phyloP scores from a whole-genome alignment of 2,888 invertebrate genomes.

The Trypoxylon attenuatum region DNA sequence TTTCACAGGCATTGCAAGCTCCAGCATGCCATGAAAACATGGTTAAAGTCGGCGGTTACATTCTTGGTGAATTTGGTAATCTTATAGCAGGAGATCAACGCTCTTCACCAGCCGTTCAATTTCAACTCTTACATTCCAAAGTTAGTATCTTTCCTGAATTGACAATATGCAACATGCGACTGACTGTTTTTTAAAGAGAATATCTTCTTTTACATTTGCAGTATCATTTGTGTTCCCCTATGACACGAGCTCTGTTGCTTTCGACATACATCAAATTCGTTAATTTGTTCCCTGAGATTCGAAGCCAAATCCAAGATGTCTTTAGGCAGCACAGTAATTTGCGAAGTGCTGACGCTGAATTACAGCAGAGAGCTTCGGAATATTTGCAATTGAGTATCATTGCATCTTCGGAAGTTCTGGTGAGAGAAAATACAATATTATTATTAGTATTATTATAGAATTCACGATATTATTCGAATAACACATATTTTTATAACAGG shows the following conservation, averaged over 20 bases:
- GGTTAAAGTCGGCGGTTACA: constrained; percentile 99
- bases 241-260: constrained; percentile 95
- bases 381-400: constrained; percentile 97
- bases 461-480: neutral
- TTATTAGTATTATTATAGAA: too few relatives aligned
- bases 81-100: constrained; percentile 98
- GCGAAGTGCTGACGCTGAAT: constrained; percentile 97
- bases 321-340: constrained; percentile 96
- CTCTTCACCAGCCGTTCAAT: constrained; percentile 97
- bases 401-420: constrained; percentile 96
- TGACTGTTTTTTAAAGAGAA: neutral
- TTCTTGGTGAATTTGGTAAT: constrained; percentile 99
- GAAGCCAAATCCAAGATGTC: constrained; percentile 95
- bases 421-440: too few relatives aligned
- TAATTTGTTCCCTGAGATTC: constrained; percentile 99
- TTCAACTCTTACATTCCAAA: constrained; percentile 98
- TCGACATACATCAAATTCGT: constrained; percentile 99
- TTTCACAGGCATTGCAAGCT: constrained; percentile 89
- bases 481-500: constrained; percentile 74
- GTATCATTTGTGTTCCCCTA: constrained; percentile 97
- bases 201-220: constrained; percentile 62
- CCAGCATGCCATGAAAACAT: constrained; percentile 99
- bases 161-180: neutral
- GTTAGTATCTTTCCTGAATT: constrained; percentile 58
- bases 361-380: constrained; percentile 98